Evolutionary conservation across 1,140 invertebrate species (phyloP), one percentile per base, ranked within the genome.

Genomic region (Sarcophaga bullata): DNA sequence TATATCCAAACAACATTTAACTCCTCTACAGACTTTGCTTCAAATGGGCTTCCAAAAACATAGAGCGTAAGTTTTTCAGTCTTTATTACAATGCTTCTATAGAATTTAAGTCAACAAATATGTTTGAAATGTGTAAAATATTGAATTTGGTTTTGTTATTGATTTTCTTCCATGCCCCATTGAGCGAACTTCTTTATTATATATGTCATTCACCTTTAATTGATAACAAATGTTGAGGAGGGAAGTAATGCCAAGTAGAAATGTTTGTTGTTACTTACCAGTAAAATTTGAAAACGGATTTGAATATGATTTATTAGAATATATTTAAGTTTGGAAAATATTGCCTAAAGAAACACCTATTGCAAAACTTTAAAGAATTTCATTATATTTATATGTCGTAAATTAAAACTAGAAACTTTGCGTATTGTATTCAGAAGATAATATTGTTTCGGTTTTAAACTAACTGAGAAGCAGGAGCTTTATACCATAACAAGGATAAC

Each of bases 31-130:
- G 91, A 95, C 95, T 37, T 91, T 97, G 46, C 90, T 96, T 80
- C 95, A 97, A 91, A 95, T 97, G 94, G 96, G 96, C 52, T 97
- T 97, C 91, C 94, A 95, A 3, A 95, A 94, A 91, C 94, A 96
- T 84, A 92, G 96, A 92, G 95, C 95, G 96, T 97, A 92, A 94
- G 94, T 93, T 73, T 47, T 58, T 68, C 48, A 49, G n/a, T n/a
- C 8, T 0, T 0, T 47, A 6, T 75, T 48, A 47, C 9, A 54
- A 2, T 47, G 15, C 8, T 75, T 47, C 68, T 47, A 62, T 80
- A 6, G 54, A 8, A 37, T 37, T 37, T 37, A 37, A 37, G 25
- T 37, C 25, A 37, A 37, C 25, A 52, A 80, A 37, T 80, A 25
- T 58, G 78, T 37, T 19, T 47, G 13, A 80, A 47, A 49, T 58